Conservation (phyloP, 1,140 invertebrate species). For the Agrilus planipennis region DNA sequence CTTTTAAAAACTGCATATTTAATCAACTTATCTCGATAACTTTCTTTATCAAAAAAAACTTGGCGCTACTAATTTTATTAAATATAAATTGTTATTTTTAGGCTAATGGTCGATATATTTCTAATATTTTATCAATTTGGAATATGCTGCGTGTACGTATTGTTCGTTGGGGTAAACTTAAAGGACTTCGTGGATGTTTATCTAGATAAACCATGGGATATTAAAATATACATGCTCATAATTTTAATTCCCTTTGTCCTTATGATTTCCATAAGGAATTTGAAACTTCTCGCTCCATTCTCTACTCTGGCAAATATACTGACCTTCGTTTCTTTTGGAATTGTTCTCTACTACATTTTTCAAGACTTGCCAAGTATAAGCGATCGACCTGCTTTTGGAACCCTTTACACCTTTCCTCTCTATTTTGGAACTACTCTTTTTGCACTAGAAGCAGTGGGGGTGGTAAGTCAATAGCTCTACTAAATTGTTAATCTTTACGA, state of each 20-base stretch:
- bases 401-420: constrained; percentile 46
- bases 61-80: too few relatives aligned
- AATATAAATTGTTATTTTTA: too few relatives aligned
- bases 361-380: constrained; percentile 45
- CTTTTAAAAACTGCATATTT: too few relatives aligned
- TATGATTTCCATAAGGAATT: constrained; percentile 56
- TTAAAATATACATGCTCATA: constrained; percentile 43
- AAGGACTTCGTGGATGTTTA: constrained; percentile 39
- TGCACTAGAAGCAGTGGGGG: constrained; percentile 76
- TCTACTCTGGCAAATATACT: constrained; percentile 60
- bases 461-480: constrained; percentile 62
- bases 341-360: constrained; percentile 60
- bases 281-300: constrained; percentile 63
- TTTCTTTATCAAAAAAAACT: too few relatives aligned
- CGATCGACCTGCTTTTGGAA: constrained; percentile 39
- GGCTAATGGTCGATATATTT: constrained; percentile 51
- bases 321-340: constrained; percentile 48
- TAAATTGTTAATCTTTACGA: too few relatives aligned
- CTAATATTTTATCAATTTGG: constrained; percentile 74
- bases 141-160: constrained; percentile 79
- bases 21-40: too few relatives aligned
- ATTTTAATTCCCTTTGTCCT: constrained; percentile 53
- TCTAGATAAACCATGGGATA: constrained; percentile 13
- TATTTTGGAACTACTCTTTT: constrained; percentile 81
- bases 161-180: constrained; percentile 69